Evolutionary conservation across 2,888 invertebrate genomes (phyloP).

Genomic region (Stictocephala bisonia): DNA sequence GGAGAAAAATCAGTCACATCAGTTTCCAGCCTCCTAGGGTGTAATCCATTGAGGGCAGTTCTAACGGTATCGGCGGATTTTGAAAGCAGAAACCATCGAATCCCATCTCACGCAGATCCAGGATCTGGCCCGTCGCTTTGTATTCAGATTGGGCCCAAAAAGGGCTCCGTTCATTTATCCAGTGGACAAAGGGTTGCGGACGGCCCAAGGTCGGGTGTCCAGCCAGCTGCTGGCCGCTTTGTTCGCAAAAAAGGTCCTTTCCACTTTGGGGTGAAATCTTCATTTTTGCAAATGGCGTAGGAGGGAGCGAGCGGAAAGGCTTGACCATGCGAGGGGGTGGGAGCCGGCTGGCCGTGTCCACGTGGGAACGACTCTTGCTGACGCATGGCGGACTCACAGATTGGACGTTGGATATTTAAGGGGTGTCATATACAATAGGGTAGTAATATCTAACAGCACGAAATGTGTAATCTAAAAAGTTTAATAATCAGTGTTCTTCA

Average conservation of each 20-base stretch:
- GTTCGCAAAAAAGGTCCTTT: constrained; percentile 37
- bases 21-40: no score
- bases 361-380: constrained; percentile 37
- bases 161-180: constrained; percentile 33
- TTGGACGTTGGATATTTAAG: no score
- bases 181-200: constrained; percentile 37
- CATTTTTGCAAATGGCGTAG: constrained; percentile 41
- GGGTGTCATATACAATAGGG: no score
- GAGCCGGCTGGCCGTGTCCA: constrained; percentile 24
- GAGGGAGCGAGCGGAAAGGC: constrained; percentile 19
- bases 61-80: constrained; percentile 20
- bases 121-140: constrained; percentile 28
- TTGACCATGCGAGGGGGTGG: constrained; percentile 16
- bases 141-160: constrained; percentile 34
- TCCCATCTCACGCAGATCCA: constrained; percentile 35
- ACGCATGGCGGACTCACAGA: no score
- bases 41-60: neutral
- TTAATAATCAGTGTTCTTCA: no score
- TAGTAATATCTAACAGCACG: no score
- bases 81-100: neutral
- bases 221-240: constrained; percentile 30
- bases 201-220: constrained; percentile 19
- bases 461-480: no score
- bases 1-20: no score
- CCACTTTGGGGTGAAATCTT: constrained; percentile 39